Evolutionary conservation across 2,113 vertebrate genomes (phyloP), one percentile per base, ranked within the genome.

Genomic region (Phaethornis superciliosus): DNA sequence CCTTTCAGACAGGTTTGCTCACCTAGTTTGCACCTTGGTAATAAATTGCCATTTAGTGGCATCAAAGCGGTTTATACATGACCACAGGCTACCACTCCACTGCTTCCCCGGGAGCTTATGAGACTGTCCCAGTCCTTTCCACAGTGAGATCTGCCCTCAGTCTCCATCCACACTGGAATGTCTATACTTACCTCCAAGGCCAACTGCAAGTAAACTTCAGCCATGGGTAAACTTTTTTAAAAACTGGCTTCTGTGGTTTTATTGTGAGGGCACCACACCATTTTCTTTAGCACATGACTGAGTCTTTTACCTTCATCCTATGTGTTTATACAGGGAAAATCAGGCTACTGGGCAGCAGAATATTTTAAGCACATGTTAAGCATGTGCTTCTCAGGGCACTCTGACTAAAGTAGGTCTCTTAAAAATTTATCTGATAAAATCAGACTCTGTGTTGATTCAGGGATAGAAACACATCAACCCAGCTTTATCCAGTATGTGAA

Each of bases 231-330:
- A 87, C 46, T 81, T 79, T 54, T 85, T 80, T 94, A 95, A 94
- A 94, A 60, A 12, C 22, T 92, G 77, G 70, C 74, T 93, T 87
- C 81, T 76, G 0, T 76, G 32, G 62, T 69, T 89, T 90, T 79
- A 54, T 95, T 94, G 62, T 90, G 70, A 94, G 30, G 14, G n/a
- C 32, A 65, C 17, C 1, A 2, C 60, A 65, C 54, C 7, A 4
- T 92, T 95, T 95, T 92, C 91, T 91, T 94, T 89, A 96, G 88
- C 87, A 95, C 82, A 82, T 80, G 82, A 88, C 82, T 95, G 76
- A 90, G 59, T 51, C 70, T 94, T 96, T 89, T 90, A 76, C 67
- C n/a, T 92, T 82, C 62, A 65, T 92, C 30, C 54, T 49, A 37
- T 46, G 35, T 92, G 83, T 96, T 95, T 84, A 65, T 62, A 59